Conservation (phyloP, 2,113 vertebrate species). For the Microcebus griseorufus region DNA sequence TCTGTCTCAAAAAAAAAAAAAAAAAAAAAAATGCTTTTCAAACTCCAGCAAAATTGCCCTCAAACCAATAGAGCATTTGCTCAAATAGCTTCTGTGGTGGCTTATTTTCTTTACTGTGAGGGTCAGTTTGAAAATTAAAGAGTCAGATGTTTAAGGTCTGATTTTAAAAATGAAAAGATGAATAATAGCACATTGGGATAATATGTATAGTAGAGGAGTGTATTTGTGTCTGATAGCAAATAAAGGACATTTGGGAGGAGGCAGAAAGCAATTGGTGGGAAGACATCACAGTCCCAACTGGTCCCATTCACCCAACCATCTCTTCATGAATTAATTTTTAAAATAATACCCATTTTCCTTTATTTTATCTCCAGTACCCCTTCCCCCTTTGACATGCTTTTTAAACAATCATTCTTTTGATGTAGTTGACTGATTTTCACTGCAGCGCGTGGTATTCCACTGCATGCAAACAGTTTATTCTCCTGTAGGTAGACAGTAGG, state of each 20-base stretch:
- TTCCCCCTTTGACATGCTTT: background rate
- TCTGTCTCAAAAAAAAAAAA: too few species aligned
- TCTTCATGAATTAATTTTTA: background rate
- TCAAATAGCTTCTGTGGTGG: background rate
- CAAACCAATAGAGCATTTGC: background rate
- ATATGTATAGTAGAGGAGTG: background rate
- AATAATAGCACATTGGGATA: background rate
- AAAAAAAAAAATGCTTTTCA: background rate
- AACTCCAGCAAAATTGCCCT: background rate
- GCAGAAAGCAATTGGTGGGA: background rate
- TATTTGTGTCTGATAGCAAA: background rate
- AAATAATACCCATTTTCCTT: background rate
- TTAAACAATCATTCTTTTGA: background rate
- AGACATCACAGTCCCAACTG: too few species aligned
- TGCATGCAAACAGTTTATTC: background rate
- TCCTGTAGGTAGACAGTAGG: background rate
- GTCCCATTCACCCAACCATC: too few species aligned
- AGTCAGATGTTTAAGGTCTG: background rate
- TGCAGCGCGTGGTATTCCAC: background rate
- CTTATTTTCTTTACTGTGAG: background rate
- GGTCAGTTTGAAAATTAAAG: background rate
- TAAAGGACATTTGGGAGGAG: background rate
- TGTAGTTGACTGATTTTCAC: background rate
- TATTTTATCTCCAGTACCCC: background rate
- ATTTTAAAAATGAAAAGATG: background rate